Evolutionary conservation across 2,888 invertebrate species (phyloP).

Genomic region (Ischnura elegans): DNA sequence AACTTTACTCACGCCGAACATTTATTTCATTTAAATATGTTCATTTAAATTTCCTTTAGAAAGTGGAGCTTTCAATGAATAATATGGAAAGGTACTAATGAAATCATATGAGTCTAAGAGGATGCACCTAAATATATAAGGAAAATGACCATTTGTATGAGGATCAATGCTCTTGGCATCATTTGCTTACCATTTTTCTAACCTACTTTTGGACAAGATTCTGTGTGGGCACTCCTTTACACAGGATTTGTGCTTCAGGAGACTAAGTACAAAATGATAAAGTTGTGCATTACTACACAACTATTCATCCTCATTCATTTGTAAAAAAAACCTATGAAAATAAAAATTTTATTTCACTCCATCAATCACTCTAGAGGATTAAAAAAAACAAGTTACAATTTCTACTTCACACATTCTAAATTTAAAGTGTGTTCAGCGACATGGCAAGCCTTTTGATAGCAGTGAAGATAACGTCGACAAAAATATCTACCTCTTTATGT

Average conservation of each 20-base stretch:
- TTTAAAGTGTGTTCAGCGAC: not conserved
- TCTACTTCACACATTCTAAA: not conserved
- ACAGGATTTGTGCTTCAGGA: constrained; percentile 60
- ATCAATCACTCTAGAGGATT: not conserved
- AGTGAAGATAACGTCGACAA: constrained; percentile 21
- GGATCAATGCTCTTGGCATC: constrained; percentile 43
- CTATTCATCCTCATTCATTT: not conserved
- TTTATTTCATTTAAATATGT: no score
- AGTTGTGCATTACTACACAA: constrained; percentile 18
- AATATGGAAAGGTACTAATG: not conserved
- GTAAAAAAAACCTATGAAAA: constrained; percentile 36
- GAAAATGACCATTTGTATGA: constrained; percentile 35
- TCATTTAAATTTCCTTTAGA: no score
- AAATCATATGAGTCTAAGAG: not conserved
- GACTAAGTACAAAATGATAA: constrained; percentile 50
- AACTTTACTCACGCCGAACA: no score
- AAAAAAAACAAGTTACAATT: not conserved
- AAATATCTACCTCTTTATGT: constrained; percentile 68
- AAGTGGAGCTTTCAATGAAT: no score
- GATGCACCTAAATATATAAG: constrained; percentile 23
- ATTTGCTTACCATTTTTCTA: constrained; percentile 50
- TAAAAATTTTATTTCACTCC: not conserved
- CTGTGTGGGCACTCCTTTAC: constrained; percentile 65
- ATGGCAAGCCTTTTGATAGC: constrained; percentile 50
- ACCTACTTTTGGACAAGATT: constrained; percentile 64